Base-by-base conservation (phyloP, 2,113 vertebrate species). In the Acrocephalus arundinaceus region DNA sequence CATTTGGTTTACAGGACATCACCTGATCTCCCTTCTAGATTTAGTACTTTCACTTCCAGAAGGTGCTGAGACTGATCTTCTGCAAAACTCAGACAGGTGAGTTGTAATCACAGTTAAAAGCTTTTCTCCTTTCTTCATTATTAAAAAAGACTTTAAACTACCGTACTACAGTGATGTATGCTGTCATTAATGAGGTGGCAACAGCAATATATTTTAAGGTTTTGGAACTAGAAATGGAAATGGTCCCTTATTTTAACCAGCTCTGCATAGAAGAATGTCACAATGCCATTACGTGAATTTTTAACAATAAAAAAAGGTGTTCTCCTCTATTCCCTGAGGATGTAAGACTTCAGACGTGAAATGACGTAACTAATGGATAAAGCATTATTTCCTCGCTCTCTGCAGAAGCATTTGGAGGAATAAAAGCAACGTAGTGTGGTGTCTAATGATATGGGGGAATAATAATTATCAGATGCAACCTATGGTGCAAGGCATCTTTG, bases 21-120 rank as follows among this genome's bases (percentile, higher is more conserved):
- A 98, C 43, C 73, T 99, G n/a, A 79, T 98, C 73, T 97, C 98
- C 10, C 95, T 99, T 95, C 88, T 99, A 81, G 97, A 96, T 68
- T 96, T 98, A 81, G 98, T 98, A 22, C 96, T 99, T 37, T 93
- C 81, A 87, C 98, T 99, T 93, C 98, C 99, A 85, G 98, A 98
- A 96, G 99, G 98, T 48, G 98, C 98, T 33, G 98, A 99, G 95
- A 99, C 99, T 3, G 98, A 99, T 95, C 97, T 99, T 87, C 98
- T 99, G 46, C 98, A 99, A 78, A 97, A 97, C 46, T 99, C 99
- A 92, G 99, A 99, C 90, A 98, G 98, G 99, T 99, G 75, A 98
- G 98, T 59, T 90, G 51, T 65, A 55, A 85, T 65, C 9, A 13
- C 24, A 87, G 35, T 48, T 81, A 48, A 35, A 77, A 49, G 14